phyloP scores from a whole-genome alignment of 2,888 invertebrate species.

The Tetropium fuscum region DNA sequence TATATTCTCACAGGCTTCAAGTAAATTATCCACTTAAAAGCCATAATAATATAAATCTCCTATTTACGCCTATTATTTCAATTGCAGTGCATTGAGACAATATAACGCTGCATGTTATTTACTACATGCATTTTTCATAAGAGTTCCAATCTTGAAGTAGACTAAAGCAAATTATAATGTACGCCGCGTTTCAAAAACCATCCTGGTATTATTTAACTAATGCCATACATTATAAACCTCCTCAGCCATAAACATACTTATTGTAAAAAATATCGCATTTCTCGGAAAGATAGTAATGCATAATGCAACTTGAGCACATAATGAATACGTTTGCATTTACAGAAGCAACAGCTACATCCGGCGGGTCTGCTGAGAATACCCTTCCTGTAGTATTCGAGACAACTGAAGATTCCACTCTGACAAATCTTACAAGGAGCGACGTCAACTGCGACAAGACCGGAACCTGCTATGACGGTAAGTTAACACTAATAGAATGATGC shows the following conservation, averaged over 20 bases:
- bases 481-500: constrained; percentile 4
- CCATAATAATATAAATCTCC: too few relatives aligned
- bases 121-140: neutral
- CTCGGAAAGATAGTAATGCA: constrained; percentile 4
- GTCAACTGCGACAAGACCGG: constrained; percentile 95
- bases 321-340: constrained; percentile 29
- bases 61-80: too few relatives aligned
- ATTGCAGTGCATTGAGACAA: neutral
- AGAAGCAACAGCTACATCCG: constrained; percentile 48
- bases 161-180: constrained; percentile 1
- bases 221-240: neutral
- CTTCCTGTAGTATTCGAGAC: constrained; percentile 83
- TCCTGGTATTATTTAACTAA: constrained; percentile 1
- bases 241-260: constrained; percentile 12
- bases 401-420: constrained; percentile 79
- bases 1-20: too few relatives aligned
- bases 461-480: constrained; percentile 92
- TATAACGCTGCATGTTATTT: neutral
- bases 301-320: constrained; percentile 22
- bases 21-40: too few relatives aligned
- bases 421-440: constrained; percentile 79
- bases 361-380: constrained; percentile 68
- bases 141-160: too few relatives aligned
- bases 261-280: constrained; percentile 8
- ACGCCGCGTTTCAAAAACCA: neutral